Percentiles rank a stretch among this genome's conserved stretches.
Conservation (phyloP, 2,797 vertebrate genomes). For the Peromyscus aztecus region DNA sequence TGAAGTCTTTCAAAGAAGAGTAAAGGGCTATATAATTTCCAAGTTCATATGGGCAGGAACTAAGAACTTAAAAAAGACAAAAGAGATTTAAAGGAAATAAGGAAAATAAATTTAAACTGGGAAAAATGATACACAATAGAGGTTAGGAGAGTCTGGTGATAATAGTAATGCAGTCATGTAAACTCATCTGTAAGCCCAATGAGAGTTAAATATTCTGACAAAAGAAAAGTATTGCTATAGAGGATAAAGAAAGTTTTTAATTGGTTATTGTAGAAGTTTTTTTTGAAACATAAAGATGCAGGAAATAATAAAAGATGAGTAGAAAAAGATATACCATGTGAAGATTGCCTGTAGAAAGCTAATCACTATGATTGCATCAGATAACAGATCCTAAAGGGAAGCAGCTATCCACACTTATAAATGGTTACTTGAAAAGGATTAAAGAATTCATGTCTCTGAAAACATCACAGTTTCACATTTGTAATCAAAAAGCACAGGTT, state of each 20-base stretch:
- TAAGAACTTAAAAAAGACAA: neutral
- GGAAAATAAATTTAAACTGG: neutral
- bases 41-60: neutral
- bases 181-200: neutral
- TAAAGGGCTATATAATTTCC: neutral
- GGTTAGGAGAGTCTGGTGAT: neutral
- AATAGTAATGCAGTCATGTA: neutral
- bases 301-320: neutral
- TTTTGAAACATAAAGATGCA: neutral
- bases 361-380: neutral
- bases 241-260: neutral
- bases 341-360: neutral
- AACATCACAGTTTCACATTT: neutral
- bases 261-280: neutral
- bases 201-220: neutral
- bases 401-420: neutral
- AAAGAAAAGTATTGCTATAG: neutral
- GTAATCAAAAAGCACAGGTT: neutral
- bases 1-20: neutral
- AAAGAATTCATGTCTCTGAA: neutral
- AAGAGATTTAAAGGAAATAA: neutral
- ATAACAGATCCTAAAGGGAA: neutral
- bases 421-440: neutral
- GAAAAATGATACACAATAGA: neutral
- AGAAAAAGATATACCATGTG: neutral